Evolutionary conservation across 2,113 vertebrate species (phyloP), one percentile per base, ranked within the genome.

Genomic region (Spea bombifrons): DNA sequence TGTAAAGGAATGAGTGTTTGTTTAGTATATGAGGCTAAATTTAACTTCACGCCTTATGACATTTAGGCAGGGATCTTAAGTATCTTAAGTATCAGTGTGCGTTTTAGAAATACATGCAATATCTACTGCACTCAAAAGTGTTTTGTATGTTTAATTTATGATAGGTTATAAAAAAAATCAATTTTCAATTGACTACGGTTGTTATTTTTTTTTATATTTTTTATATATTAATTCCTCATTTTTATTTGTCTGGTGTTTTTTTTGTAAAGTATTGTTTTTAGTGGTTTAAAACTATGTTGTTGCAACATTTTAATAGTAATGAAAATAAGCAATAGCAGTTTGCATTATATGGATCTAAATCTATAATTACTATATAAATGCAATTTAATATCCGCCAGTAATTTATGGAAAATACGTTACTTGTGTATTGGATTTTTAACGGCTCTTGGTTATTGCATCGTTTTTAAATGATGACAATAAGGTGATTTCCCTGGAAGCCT

Each of bases 401-500:
- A 69, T 66, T 69, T 69, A 12, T 59, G 5, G 68, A 66, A 69
- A 67, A 48, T 15, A 70, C 49, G 47, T 65, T 61, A 61, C 61
- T 52, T 48, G 71, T 71, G 12, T 67, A 73, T 59, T 80, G 30
- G 16, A 61, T 68, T 55, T 44, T 61, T 74, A 74, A 16, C 61
- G 9, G 70, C 5, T 12, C 47, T 55, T 72, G 76, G 59, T 46
- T 78, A 55, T 66, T 66, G 48, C 44, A 73, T 73, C 61, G 65
- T 66, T 44, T 79, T 52, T 73, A 57, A 64, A 73, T 66, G 69
- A 73, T 72, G 63, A 66, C 48, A 72, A 68, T 43, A 80, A 50
- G 71, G 52, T 57, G 16, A 68, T 80, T 80, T 66, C 52, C 49
- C 53, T 61, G 61, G 45, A 74, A 68, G 45, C 72, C 61, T 67